Evolutionary conservation across 1,140 invertebrate genomes (phyloP).

Genomic region (Agraylea sexmaculata): DNA sequence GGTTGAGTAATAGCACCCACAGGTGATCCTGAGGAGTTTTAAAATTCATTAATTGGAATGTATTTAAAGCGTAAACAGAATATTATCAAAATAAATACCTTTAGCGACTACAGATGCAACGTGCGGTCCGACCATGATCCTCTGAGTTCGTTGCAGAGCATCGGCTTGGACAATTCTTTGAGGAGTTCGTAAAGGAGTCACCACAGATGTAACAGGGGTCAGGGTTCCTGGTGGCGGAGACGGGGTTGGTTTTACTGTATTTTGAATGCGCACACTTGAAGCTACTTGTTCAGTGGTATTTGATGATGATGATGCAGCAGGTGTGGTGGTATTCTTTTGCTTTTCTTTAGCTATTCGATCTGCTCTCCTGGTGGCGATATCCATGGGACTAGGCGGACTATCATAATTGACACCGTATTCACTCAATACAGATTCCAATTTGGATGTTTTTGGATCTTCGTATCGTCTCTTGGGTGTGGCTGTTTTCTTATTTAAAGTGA

Average conservation of each 20-base stretch:
- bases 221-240: constrained; percentile 29
- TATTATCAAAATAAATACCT: constrained; percentile 20
- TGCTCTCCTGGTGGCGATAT: constrained; percentile 71
- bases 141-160: constrained; percentile 30
- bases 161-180: constrained; percentile 36
- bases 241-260: constrained; percentile 26
- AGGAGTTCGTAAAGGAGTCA: constrained; percentile 27
- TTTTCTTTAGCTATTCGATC: constrained; percentile 79
- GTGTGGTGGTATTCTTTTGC: constrained; percentile 35
- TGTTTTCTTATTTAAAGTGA: constrained; percentile 54
- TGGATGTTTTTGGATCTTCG: constrained; percentile 69
- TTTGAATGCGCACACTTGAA: constrained; percentile 29
- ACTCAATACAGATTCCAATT: constrained; percentile 68
- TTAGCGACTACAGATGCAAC: constrained; percentile 28
- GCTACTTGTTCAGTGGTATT: constrained; percentile 37
- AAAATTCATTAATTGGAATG: background rate
- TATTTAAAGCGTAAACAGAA: constrained; percentile 23
- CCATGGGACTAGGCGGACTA: constrained; percentile 66
- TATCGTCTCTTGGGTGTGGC: constrained; percentile 60
- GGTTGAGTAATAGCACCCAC: constrained; percentile 35
- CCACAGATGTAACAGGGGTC: constrained; percentile 30
- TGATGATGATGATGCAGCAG: constrained; percentile 28
- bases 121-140: constrained; percentile 32
- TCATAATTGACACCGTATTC: constrained; percentile 83
- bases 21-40: constrained; percentile 11